Base-by-base conservation (phyloP, 2,113 vertebrate genomes). In the Thryonomys swinderianus region DNA sequence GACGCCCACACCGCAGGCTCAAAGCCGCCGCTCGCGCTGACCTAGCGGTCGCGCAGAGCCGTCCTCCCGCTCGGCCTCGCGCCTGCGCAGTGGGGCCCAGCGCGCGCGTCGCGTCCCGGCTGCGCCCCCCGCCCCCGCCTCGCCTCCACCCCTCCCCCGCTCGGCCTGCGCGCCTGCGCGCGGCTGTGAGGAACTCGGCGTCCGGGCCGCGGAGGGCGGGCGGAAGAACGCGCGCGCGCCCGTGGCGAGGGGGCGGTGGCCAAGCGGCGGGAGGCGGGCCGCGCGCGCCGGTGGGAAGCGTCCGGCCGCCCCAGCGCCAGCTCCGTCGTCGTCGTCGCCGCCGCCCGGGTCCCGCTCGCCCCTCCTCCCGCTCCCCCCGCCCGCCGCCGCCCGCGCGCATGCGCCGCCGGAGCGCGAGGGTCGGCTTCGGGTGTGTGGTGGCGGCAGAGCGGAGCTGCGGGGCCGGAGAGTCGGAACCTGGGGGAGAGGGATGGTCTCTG, bases 401-500 rank as follows among this genome's bases (percentile, higher is more conserved):
- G 97, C 97, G 98, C 98, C 57, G 88, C 97, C 92, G 93, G 94
- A 96, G 96, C 96, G 93, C 97, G 95, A 97, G 97, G 97, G 96
- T 97, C 97, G 96, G 97, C 92, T 96, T 96, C 96, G 97, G 96
- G 97, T 96, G 98, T 97, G 97, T 96, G 97, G 97, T 95, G 97
- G 97, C 97, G 97, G 97, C 97, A 96, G 96, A 97, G 98, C 97
- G 67, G 96, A 97, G 96, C 97, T 95, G 97, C 96, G 97, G 82
- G 96, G 95, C 97, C 96, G 93, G 87, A 96, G 97, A 96, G 97
- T 97, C 98, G 96, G 98, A 98, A 97, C 98, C 98, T 98, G 97
- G 98, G 98, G 98, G 98, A 98, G 98, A 98, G 98, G 98, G 98
- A 97, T 98, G 97, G 98, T 98, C 98, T 95, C 97, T 96, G 96